phyloP scores from a whole-genome alignment of 2,888 invertebrate genomes.

The Eilema sororculum region DNA sequence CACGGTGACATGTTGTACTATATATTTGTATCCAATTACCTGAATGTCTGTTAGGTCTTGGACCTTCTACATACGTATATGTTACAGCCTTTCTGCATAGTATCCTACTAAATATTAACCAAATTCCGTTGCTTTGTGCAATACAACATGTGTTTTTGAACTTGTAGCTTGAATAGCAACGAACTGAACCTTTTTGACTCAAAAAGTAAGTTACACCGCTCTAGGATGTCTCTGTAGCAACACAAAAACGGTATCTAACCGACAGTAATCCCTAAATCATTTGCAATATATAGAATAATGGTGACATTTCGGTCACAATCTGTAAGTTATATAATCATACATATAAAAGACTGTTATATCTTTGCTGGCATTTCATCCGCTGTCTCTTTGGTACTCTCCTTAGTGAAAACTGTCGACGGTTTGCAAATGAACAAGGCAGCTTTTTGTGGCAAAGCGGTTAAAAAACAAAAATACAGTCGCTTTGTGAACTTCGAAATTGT shows the following conservation, averaged over 20 bases:
- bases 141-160: too few relatives aligned
- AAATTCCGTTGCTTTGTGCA: neutral
- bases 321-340: neutral
- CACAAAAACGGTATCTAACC: neutral
- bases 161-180: neutral
- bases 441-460: neutral
- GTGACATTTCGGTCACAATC: neutral
- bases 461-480: constrained; percentile 2
- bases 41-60: too few relatives aligned
- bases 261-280: neutral
- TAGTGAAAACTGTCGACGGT: neutral
- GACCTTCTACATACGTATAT: too few relatives aligned
- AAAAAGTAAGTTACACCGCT: too few relatives aligned
- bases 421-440: neutral
- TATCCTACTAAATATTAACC: neutral
- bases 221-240: neutral
- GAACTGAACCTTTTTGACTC: neutral
- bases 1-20: too few relatives aligned
- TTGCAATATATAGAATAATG: neutral
- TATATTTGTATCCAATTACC: too few relatives aligned
- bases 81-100: neutral
- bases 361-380: neutral
- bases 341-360: neutral
- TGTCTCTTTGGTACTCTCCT: neutral
- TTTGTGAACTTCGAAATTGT: constrained; percentile 10